phyloP scores from a whole-genome alignment of 1,140 invertebrate genomes.

The Alviniconcha marisindica region DNA sequence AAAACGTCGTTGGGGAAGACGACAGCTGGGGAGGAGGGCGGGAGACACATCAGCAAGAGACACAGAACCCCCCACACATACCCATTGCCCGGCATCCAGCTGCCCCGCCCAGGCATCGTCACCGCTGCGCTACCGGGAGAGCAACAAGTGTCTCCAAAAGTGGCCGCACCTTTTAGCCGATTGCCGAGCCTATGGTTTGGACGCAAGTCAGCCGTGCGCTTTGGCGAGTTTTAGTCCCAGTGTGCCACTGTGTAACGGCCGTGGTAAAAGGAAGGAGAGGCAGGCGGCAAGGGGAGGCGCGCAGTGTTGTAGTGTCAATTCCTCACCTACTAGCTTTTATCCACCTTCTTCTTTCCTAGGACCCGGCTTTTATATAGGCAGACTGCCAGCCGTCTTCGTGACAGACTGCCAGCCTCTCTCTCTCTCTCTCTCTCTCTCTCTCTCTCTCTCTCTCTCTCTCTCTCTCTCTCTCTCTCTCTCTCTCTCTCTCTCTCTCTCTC shows the following conservation, averaged over 20 bases:
- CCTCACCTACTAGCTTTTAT: neutral
- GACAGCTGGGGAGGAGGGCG: constrained; percentile 11
- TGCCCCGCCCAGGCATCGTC: neutral
- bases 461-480: too few relatives aligned
- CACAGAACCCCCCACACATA: constrained; percentile 11
- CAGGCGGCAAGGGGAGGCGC: too few relatives aligned
- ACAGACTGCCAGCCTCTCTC: neutral
- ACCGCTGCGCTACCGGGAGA: neutral
- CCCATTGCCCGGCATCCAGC: neutral
- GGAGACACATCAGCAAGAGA: constrained; percentile 6
- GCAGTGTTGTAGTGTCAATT: constrained; percentile 21
- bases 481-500: too few relatives aligned
- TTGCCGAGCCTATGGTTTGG: neutral
- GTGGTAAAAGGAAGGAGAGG: too few relatives aligned
- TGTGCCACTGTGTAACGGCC: too few relatives aligned
- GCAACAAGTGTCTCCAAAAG: neutral
- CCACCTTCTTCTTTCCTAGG: neutral
- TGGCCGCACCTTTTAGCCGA: neutral
- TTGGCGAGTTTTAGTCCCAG: too few relatives aligned
- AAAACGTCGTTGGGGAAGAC: constrained; percentile 29
- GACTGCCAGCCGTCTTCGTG: neutral
- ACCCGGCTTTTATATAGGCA: neutral
- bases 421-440: neutral
- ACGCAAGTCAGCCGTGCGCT: neutral
- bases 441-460: neutral